These are phyloP conservation scores for Tridacna crocea DNA, from an alignment of 2,888 invertebrate species.

Conservation along the genomic window DNA sequence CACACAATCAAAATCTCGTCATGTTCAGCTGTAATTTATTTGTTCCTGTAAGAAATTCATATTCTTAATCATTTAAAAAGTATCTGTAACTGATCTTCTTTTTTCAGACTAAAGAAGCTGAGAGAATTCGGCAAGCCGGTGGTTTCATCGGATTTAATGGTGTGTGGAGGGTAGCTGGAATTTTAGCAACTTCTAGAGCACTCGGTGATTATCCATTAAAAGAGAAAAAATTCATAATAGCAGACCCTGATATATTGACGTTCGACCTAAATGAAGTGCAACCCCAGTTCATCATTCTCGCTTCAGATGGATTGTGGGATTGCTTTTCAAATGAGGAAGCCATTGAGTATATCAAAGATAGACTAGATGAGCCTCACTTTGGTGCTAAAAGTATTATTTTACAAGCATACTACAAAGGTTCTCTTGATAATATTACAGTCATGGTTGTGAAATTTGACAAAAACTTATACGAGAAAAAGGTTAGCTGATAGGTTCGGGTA, in stretches of 20 bases:
- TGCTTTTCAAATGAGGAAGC: conserved; percentile 98
- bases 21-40: too few relatives aligned
- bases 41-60: too few relatives aligned
- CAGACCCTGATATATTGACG: conserved; percentile 96
- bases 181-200: conserved; percentile 96
- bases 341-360: conserved; percentile 93
- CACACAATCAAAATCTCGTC: too few relatives aligned
- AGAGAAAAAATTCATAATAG: conserved; percentile 96
- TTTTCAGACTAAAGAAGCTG: conserved; percentile 92
- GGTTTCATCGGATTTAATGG: conserved; percentile 98
- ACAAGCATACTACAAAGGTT: conserved; percentile 95
- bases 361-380: conserved; percentile 93
- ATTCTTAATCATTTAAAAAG: too few relatives aligned
- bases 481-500: conserved; percentile 23
- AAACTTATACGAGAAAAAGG: conserved; percentile 29
- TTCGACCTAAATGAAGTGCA: conserved; percentile 93
- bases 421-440: conserved; percentile 97
- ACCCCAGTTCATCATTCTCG: conserved; percentile 95
- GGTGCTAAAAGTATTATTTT: conserved; percentile 96
- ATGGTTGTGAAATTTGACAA: conserved; percentile 91
- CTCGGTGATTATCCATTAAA: conserved; percentile 97
- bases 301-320: conserved; percentile 98
- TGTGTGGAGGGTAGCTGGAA: conserved; percentile 98
- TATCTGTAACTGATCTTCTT: neutral
- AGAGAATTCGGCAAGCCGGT: conserved; percentile 96